A percentile compares a stretch with the other conserved stretches of the same genome.
These are phyloP conservation scores for Narcine bancroftii DNA, from an alignment of 2,113 vertebrate species.

Conservation along the genomic window DNA sequence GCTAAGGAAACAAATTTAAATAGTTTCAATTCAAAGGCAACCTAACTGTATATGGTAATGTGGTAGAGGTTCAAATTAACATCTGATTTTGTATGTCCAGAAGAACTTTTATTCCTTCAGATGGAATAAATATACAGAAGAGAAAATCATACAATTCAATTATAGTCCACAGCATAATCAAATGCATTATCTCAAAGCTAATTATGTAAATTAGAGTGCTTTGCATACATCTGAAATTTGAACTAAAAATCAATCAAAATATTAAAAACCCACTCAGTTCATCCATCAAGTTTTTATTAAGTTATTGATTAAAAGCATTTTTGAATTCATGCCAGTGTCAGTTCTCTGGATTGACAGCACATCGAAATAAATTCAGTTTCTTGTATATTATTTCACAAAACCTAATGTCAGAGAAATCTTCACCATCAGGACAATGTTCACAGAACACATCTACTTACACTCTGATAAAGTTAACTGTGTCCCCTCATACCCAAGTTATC, in stretches of 20 bases:
- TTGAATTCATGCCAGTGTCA: constrained; percentile 46
- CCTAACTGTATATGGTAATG: background rate
- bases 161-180: background rate
- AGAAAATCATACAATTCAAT: background rate
- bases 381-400: constrained; percentile 48
- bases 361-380: constrained; percentile 57
- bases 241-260: constrained; percentile 12
- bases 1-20: background rate
- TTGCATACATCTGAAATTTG: background rate
- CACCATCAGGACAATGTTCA: background rate
- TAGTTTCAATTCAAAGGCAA: background rate
- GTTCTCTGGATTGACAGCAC: background rate
- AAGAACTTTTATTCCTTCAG: background rate
- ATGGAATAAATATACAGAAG: background rate
- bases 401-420: background rate
- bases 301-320: constrained; percentile 18
- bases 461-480: background rate
- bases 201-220: background rate
- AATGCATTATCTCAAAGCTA: background rate
- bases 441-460: background rate
- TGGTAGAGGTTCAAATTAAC: background rate
- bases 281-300: constrained; percentile 7
- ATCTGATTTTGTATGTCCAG: background rate
- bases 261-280: background rate
- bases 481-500: background rate